A percentile compares a stretch with the other conserved stretches of the same genome.
Evolutionary conservation across 92 coral and sea anemone species (phyloP).

Genomic region (Porites lobata): DNA sequence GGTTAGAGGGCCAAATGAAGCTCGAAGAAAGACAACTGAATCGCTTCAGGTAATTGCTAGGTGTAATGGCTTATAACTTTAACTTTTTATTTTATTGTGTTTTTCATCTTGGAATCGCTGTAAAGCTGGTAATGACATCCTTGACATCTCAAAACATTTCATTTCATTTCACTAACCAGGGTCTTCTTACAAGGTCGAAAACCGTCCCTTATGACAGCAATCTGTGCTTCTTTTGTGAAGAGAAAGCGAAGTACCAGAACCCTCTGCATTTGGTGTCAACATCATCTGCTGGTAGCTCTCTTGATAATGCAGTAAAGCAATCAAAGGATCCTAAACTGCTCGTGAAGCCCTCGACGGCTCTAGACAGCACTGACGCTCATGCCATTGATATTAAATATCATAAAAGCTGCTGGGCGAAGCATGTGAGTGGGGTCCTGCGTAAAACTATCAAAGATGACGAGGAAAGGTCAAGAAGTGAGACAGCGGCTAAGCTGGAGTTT

Average conservation of each 20-base stretch:
- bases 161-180: background rate
- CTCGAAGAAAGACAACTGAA: constrained; percentile 31
- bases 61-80: background rate
- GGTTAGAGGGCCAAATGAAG: constrained; percentile 21
- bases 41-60: constrained; percentile 8
- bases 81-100: background rate
- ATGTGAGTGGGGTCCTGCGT: constrained; percentile 37
- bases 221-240: constrained; percentile 68
- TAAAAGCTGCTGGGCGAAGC: constrained; percentile 46
- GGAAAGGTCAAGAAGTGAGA: constrained; percentile 9
- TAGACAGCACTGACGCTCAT: constrained; percentile 62
- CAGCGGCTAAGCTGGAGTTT: constrained; percentile 59
- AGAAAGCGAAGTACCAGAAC: constrained; percentile 28
- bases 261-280: constrained; percentile 37
- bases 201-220: constrained; percentile 55
- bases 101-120: background rate
- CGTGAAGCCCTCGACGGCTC: constrained; percentile 56
- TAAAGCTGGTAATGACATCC: constrained; percentile 9
- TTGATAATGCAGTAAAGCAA: constrained; percentile 29
- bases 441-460: constrained; percentile 19
- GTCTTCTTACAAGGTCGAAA: constrained; percentile 50
- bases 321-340: constrained; percentile 38
- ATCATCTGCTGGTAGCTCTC: constrained; percentile 50
- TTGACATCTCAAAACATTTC: constrained; percentile 23
- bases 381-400: constrained; percentile 75